phyloP scores from a whole-genome alignment of 1,140 invertebrate species.

The Melanaphis sacchari region DNA sequence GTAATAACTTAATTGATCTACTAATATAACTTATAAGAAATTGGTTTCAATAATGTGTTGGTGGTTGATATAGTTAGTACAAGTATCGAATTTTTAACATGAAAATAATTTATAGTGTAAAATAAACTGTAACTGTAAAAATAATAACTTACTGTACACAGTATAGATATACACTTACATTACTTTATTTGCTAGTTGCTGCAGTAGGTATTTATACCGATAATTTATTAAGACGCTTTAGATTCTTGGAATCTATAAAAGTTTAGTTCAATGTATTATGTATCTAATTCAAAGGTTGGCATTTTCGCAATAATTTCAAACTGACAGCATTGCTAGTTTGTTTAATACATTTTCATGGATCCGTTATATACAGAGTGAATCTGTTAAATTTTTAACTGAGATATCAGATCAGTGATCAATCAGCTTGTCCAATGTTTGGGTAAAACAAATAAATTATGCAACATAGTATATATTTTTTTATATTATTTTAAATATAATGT shows the following conservation, averaged over 20 bases:
- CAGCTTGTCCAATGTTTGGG: background rate
- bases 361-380: background rate
- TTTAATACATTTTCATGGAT: background rate
- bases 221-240: conserved; percentile 9
- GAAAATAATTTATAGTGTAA: background rate
- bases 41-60: background rate
- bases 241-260: background rate
- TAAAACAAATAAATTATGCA: background rate
- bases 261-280: background rate
- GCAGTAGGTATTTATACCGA: background rate
- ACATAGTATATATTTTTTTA: no score
- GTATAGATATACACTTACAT: background rate
- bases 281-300: background rate
- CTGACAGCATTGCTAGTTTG: background rate
- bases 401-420: background rate
- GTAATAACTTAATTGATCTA: no score
- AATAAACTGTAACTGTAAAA: background rate
- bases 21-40: background rate
- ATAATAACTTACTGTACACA: background rate
- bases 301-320: background rate
- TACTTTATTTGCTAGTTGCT: background rate
- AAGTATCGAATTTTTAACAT: background rate
- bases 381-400: background rate
- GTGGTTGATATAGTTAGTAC: background rate
- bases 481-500: no score